Base-by-base conservation (phyloP, 2,113 vertebrate genomes). In the Protomyctophum bolini region DNA sequence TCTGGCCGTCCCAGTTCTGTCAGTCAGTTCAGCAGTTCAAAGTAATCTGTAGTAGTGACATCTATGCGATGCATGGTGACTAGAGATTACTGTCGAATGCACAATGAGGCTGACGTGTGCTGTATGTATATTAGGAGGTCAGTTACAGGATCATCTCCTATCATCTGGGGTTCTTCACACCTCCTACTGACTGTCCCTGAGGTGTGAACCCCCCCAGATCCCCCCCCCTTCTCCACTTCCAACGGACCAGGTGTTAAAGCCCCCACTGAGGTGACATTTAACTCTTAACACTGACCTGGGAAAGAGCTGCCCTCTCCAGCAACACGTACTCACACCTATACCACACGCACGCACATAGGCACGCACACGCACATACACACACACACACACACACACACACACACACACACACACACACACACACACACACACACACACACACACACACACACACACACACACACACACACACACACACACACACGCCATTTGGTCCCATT, bases 181-280 rank as follows among this genome's bases (percentile, higher is more conserved):
- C 52, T 47, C 29, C 88, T 87, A 78, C 73, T 57, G 70, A 78
- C 73, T 57, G 70, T 83, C 83, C 86, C 54, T 57, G 62, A 90
- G 87, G 90, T 92, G 92, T 91, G 86, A 93, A 93, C 66, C 84
- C 79, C 15, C 75, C 71, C 75, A 58, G 58, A 82, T 48, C 73
- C 73, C 14, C 41, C 58, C 66, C 70, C 33, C 33, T 41, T 84
- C 73, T 59, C 74, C 81, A 81, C 90, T 90, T 81, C 84, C 75
- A 74, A 75, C 80, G 74, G 80, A 65, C 77, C 78, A 89, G 82
- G 86, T 86, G 85, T 83, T 70, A 89, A 92, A 89, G 83, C 79
- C 83, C 86, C 91, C 77, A 86, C 87, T 83, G 83, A 84, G 84
- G 76, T 76, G 66, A 81, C 85, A 88, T 86, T 91, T 91, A 87